A percentile compares a stretch with the other conserved stretches of the same genome.
phyloP scores from a whole-genome alignment of 1,140 invertebrate genomes.

The Drosophila varians region DNA sequence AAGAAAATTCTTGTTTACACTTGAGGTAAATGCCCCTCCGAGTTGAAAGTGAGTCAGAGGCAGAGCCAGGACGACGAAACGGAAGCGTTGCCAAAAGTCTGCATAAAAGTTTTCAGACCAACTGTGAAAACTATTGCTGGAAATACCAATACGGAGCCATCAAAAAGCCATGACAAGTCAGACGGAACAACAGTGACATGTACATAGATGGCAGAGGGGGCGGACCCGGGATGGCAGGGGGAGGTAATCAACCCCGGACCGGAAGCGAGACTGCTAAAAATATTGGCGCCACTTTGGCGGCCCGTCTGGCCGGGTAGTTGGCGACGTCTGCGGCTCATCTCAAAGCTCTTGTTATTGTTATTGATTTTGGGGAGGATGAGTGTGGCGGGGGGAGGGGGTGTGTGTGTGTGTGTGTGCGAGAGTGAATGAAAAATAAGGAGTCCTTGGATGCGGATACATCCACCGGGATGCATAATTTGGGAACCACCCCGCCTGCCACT shows the following conservation, averaged over 20 bases:
- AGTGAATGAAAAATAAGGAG: slow-evolving; percentile 7
- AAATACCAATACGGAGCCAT: slow-evolving; percentile 20
- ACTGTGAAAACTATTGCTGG: slow-evolving; percentile 41
- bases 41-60: slow-evolving; percentile 17
- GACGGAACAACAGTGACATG: slow-evolving; percentile 42
- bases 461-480: slow-evolving; percentile 64
- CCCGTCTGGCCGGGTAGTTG: slow-evolving; percentile 49
- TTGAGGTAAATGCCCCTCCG: slow-evolving; percentile 3
- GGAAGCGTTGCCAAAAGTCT: slow-evolving; percentile 7
- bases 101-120: slow-evolving; percentile 22
- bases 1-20: slow-evolving; percentile 10
- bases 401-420: background rate
- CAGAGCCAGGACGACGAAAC: background rate
- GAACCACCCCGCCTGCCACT: slow-evolving; percentile 40
- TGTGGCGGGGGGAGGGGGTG: slow-evolving; percentile 1
- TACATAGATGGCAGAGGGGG: background rate
- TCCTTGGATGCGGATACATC: slow-evolving; percentile 17
- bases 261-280: slow-evolving; percentile 53
- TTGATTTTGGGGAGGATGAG: slow-evolving; percentile 42
- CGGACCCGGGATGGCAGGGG: background rate
- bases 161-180: slow-evolving; percentile 46
- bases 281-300: slow-evolving; percentile 62
- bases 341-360: slow-evolving; percentile 58
- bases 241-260: slow-evolving; percentile 44
- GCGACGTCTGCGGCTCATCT: slow-evolving; percentile 58